phyloP scores from a whole-genome alignment of 2,113 vertebrate genomes.

The Peromyscus leucopus region DNA sequence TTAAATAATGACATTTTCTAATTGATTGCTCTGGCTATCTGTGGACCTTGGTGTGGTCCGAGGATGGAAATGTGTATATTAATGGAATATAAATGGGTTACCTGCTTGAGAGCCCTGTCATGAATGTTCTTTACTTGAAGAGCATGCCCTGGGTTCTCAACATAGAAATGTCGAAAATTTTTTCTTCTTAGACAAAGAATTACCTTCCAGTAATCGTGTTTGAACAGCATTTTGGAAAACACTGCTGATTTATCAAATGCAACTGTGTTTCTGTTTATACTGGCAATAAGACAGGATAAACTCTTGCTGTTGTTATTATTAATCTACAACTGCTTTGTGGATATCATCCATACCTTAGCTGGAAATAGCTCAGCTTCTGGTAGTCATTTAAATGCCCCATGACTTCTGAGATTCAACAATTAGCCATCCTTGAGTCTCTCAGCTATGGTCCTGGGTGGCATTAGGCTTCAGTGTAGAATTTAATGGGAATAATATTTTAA shows the following conservation, averaged over 20 bases:
- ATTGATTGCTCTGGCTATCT: background rate
- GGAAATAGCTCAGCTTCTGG: background rate
- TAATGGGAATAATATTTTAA: background rate
- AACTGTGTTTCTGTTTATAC: background rate
- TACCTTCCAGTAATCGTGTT: background rate
- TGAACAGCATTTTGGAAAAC: background rate
- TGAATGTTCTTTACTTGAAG: background rate
- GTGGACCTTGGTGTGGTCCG: background rate
- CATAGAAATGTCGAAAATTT: background rate
- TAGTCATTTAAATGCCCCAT: background rate
- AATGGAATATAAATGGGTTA: background rate
- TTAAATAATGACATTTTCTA: background rate
- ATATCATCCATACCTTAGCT: background rate
- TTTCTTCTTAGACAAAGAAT: background rate
- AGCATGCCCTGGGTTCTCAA: background rate
- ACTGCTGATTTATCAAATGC: background rate
- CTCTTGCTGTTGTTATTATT: background rate
- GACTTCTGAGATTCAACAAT: background rate
- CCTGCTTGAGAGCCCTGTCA: background rate
- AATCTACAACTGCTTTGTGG: background rate
- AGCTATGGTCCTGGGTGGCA: background rate
- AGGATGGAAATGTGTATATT: no score
- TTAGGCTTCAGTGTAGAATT: background rate
- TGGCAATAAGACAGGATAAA: background rate
- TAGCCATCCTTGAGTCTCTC: conserved; percentile 1